phyloP scores from a whole-genome alignment of 2,113 vertebrate species.

The Sinocyclocheilus rhinocerous region DNA sequence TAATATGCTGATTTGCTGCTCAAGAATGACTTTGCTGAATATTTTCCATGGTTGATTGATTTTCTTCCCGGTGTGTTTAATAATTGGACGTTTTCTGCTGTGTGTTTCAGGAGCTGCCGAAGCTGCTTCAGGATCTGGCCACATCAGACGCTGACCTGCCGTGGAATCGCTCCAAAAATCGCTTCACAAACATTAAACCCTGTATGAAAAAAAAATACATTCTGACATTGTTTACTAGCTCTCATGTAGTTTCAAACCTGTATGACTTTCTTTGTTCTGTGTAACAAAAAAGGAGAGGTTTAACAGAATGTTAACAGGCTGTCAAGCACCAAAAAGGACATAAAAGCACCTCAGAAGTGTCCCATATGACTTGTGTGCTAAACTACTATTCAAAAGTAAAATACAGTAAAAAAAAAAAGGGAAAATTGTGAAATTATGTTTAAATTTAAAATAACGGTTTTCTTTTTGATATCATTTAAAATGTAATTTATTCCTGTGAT shows the following conservation, averaged over 20 bases:
- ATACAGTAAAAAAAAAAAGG: not conserved
- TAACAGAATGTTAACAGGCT: not conserved
- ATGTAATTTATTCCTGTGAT: not conserved
- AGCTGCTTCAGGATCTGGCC: constrained; percentile 92
- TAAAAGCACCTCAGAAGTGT: not conserved
- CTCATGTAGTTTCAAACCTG: not conserved
- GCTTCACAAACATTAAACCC: constrained; percentile 97
- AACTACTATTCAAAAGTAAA: not conserved
- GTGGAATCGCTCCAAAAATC: constrained; percentile 97
- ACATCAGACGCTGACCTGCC: constrained; percentile 95
- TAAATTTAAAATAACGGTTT: not conserved
- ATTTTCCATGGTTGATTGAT: not conserved
- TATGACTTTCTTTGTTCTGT: not conserved
- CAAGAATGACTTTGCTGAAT: not conserved
- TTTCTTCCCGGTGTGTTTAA: not conserved
- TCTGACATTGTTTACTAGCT: not conserved
- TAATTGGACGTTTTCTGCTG: constrained; percentile 10
- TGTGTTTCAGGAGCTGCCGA: constrained; percentile 87
- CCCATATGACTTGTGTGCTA: not conserved
- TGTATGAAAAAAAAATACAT: constrained; percentile 75
- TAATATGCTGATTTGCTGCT: too few relatives aligned
- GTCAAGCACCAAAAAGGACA: not conserved
- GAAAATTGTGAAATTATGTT: not conserved
- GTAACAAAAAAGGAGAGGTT: not conserved
- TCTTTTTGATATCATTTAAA: not conserved